Conservation (phyloP, 2,797 vertebrate genomes). For the Eulemur rubriventer region DNA sequence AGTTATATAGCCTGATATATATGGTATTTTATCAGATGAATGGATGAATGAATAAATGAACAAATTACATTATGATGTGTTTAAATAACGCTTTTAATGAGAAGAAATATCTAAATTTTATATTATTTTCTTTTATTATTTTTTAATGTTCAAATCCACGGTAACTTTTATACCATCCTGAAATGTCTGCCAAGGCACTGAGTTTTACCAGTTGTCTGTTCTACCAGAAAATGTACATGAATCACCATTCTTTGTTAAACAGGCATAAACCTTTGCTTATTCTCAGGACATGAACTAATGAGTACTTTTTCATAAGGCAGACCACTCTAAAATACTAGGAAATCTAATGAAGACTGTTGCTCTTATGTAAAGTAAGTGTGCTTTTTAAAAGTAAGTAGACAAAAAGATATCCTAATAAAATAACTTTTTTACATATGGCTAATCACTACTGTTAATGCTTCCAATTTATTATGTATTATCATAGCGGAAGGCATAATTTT, state of each 20-base stretch:
- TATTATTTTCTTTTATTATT: neutral
- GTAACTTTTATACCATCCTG: neutral
- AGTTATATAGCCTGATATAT: neutral
- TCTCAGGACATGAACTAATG: neutral
- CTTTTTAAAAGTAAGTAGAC: neutral
- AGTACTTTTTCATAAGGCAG: neutral
- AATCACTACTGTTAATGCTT: constrained; percentile 12
- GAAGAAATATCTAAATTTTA: neutral
- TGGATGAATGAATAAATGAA: neutral
- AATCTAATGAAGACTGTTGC: neutral
- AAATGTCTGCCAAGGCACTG: neutral
- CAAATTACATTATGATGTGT: neutral
- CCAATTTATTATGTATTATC: constrained; percentile 14
- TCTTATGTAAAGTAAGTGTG: constrained; percentile 9
- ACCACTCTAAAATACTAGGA: constrained; percentile 8
- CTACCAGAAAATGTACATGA: neutral
- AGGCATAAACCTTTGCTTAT: neutral
- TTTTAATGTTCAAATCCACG: neutral
- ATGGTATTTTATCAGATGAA: neutral
- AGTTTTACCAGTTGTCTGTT: neutral
- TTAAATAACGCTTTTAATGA: constrained; percentile 12
- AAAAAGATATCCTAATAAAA: constrained; percentile 11
- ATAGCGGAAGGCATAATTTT: neutral
- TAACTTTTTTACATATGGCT: neutral
- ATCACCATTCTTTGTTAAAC: neutral